Evolutionary conservation across 2,888 invertebrate species (phyloP), one percentile per base, ranked within the genome.

Genomic region (Agrenia bidenticulata): DNA sequence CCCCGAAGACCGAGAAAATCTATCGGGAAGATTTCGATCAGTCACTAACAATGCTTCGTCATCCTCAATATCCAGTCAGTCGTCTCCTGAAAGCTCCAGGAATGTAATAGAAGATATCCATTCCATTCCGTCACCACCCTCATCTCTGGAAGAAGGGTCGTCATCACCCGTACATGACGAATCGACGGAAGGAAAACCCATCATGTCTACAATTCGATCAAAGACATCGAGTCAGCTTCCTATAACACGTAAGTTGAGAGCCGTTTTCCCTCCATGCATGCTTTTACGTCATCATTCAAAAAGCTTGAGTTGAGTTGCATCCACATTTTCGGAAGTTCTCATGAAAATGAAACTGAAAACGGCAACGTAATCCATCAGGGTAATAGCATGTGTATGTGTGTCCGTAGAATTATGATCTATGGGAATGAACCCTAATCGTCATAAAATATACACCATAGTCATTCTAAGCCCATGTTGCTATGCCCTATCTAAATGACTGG

Each of bases 201-300:
- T 45, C 5, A 45, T 15, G 5, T 45, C 45, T 45, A 45, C 17
- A 23, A 51, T 51, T 21, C 13, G 24, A 51, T 62, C 61, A 11
- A 58, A 53, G 23, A 32, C 32, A 32, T 32, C 32, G 15, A 66
- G 63, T 51, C 69, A 69, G 39, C 65, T 63, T 7, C 55, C 39
- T n/a, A 69, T 69, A 39, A 69, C 65, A 60, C 54, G 69, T 69
- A 69, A 69, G 65, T 51, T 32, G 32, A 32, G 32, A 32, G 11
- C 11, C 4, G 11, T 32, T 32, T 32, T 63, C 24, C n/a, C 41
- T 9, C 41, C 41, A 39, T 13, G 9, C 11, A 39, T 39, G 13
- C 11, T 39, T 39, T 39, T 39, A 13, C 4, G 49, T 19, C 49
- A 45, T 45, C 32, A 32, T 7, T 32, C 32, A 32, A 32, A 11